Conservation (phyloP, 2,113 vertebrate species). For the Ailurus styani region DNA sequence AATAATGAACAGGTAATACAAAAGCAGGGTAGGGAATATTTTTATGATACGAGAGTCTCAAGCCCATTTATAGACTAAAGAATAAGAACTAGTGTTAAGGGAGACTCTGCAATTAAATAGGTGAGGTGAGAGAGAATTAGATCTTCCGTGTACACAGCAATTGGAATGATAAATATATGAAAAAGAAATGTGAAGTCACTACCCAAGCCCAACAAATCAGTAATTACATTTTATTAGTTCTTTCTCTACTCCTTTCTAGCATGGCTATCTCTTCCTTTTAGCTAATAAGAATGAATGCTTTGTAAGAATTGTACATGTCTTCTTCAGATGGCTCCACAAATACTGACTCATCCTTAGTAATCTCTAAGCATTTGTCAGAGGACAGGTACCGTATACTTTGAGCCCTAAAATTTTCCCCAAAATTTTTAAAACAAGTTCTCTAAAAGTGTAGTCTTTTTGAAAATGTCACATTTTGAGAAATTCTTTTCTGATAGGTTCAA, state of each 20-base stretch:
- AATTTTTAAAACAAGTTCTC: neutral
- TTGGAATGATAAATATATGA: neutral
- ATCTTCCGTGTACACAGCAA: neutral
- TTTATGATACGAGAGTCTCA: neutral
- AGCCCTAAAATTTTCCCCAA: conserved; percentile 2
- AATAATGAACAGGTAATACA: neutral
- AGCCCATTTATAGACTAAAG: neutral
- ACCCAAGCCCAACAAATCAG: neutral
- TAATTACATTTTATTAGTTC: neutral
- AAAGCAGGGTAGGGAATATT: neutral
- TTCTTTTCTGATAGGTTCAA: neutral
- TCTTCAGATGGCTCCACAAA: neutral
- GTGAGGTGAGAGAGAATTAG: neutral
- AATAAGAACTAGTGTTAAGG: neutral
- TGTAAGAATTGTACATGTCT: neutral
- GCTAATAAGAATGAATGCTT: neutral
- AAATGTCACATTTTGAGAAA: neutral
- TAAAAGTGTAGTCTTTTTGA: neutral
- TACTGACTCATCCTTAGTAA: neutral
- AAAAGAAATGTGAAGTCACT: conserved; percentile 13
- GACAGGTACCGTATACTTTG: neutral
- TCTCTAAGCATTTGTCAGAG: neutral
- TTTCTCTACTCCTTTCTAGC: neutral
- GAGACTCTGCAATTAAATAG: neutral
- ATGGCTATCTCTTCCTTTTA: conserved; percentile 5